Evolutionary conservation across 1,140 invertebrate species (phyloP).

Genomic region (Solenopsis fugax): DNA sequence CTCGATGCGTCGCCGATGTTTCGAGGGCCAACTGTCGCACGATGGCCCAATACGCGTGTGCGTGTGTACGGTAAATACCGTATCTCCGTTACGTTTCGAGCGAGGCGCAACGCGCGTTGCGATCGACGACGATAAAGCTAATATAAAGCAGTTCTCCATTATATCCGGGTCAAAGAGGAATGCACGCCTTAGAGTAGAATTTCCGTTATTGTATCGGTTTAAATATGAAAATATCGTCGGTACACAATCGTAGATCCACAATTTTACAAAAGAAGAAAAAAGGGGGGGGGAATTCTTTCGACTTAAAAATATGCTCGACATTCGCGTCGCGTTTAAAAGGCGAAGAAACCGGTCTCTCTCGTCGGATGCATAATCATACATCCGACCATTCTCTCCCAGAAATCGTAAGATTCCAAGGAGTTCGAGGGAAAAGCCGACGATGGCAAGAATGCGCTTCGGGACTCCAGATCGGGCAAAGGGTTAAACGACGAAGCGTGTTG

Average conservation of each 20-base stretch:
- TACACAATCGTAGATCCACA: not conserved
- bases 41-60: constrained; percentile 53
- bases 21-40: constrained; percentile 81
- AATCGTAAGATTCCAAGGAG: constrained; percentile 72
- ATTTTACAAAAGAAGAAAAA: constrained; percentile 23
- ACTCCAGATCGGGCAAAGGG: constrained; percentile 81
- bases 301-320: constrained; percentile 41
- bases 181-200: not conserved
- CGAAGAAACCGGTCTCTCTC: constrained; percentile 45
- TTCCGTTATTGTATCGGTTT: not conserved
- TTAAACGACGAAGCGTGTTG: constrained; percentile 87
- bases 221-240: not conserved
- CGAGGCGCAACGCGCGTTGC: not conserved
- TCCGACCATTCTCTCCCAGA: constrained; percentile 59
- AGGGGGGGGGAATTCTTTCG: not conserved
- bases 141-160: constrained; percentile 4
- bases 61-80: constrained; percentile 43
- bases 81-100: constrained; percentile 13
- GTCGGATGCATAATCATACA: constrained; percentile 41
- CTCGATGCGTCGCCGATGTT: constrained; percentile 70
- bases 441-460: constrained; percentile 80
- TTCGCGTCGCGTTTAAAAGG: constrained; percentile 22
- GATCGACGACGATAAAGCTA: constrained; percentile 59
- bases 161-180: not conserved
- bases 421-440: constrained; percentile 68